Percentiles rank a stretch among this genome's conserved stretches.
phyloP scores from a whole-genome alignment of 2,797 vertebrate species.

The Philypnodon macrostomus region DNA sequence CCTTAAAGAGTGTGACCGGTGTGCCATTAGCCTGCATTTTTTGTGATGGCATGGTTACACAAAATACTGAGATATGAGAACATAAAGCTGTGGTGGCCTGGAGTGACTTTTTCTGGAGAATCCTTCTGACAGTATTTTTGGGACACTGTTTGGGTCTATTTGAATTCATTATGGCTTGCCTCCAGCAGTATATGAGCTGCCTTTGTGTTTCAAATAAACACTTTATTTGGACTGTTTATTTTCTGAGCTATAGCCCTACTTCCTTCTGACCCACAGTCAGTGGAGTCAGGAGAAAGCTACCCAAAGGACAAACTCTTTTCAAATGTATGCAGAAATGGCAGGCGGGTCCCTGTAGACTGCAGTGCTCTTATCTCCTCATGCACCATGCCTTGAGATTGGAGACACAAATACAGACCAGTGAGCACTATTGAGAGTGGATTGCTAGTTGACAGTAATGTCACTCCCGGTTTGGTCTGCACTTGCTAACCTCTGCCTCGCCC shows the following conservation, averaged over 20 bases:
- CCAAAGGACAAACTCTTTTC: constrained; percentile 64
- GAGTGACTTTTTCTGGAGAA: constrained; percentile 16
- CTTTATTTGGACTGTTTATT: constrained; percentile 41
- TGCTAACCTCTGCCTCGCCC: constrained; percentile 32
- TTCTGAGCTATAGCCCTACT: constrained; percentile 53
- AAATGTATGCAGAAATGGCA: constrained; percentile 56
- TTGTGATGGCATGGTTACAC: too few relatives aligned
- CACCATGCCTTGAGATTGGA: constrained; percentile 47
- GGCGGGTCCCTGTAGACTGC: constrained; percentile 55
- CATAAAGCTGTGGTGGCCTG: constrained; percentile 28
- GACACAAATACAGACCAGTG: constrained; percentile 48
- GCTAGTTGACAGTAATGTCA: constrained; percentile 63
- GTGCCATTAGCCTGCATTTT: too few relatives aligned
- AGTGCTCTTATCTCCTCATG: constrained; percentile 52
- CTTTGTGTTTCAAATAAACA: constrained; percentile 68
- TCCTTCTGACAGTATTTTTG: constrained; percentile 50
- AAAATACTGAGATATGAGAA: constrained; percentile 23
- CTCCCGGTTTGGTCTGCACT: constrained; percentile 52
- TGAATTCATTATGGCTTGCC: constrained; percentile 44
- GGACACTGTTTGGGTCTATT: constrained; percentile 49
- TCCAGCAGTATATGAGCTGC: constrained; percentile 35
- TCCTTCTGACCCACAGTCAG: constrained; percentile 50
- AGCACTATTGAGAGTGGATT: constrained; percentile 34
- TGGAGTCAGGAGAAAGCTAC: constrained; percentile 48
- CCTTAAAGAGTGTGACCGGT: too few relatives aligned